Evolutionary conservation across 2,888 invertebrate species (phyloP).

Genomic region (Carterocephalus palaemon): DNA sequence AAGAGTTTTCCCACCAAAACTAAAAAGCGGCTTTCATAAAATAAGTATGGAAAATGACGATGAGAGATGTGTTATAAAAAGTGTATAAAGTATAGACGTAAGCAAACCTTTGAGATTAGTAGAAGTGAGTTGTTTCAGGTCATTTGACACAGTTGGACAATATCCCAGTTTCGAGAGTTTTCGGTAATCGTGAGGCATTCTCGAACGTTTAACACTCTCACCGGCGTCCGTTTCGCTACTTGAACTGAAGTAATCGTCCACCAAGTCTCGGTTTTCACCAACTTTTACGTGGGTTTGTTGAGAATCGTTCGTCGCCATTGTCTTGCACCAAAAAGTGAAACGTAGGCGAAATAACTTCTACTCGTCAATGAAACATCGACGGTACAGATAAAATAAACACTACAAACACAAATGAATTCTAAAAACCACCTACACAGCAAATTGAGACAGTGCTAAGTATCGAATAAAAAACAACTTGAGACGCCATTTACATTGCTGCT

Average conservation of each 20-base stretch:
- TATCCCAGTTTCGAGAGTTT: constrained; percentile 72
- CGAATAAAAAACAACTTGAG: constrained; percentile 75
- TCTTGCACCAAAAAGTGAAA: constrained; percentile 56
- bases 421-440: constrained; percentile 44
- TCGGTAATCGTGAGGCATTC: constrained; percentile 66
- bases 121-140: constrained; percentile 52
- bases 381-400: constrained; percentile 43
- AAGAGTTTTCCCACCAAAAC: constrained; percentile 73
- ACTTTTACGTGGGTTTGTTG: constrained; percentile 70
- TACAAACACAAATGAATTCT: constrained; percentile 43
- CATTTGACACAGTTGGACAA: constrained; percentile 69
- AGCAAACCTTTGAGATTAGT: constrained; percentile 64
- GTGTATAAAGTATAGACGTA: constrained; percentile 27
- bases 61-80: constrained; percentile 9
- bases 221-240: constrained; percentile 61
- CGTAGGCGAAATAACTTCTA: constrained; percentile 49
- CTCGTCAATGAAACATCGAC: constrained; percentile 59
- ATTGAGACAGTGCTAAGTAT: constrained; percentile 65
- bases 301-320: constrained; percentile 74
- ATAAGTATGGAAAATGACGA: constrained; percentile 16
- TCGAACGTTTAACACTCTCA: constrained; percentile 65
- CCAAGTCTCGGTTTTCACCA: constrained; percentile 60
- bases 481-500: constrained; percentile 72
- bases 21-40: constrained; percentile 20
- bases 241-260: constrained; percentile 50